phyloP scores from a whole-genome alignment of 2,888 invertebrate species.

The Plebejus melissa region DNA sequence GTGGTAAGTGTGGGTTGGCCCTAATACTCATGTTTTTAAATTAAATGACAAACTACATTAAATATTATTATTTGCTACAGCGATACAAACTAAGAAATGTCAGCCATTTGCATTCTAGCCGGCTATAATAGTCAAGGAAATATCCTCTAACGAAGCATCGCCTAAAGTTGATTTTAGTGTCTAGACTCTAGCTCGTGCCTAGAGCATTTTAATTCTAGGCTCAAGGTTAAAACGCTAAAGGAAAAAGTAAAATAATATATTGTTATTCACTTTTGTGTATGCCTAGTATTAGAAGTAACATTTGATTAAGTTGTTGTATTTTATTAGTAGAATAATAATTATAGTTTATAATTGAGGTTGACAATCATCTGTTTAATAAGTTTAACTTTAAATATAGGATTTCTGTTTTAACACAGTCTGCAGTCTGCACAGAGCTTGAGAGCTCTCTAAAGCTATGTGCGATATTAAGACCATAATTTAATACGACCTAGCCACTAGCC shows the following conservation, averaged over 20 bases:
- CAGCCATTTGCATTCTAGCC: not conserved
- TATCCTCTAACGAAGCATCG: not conserved
- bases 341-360: not conserved
- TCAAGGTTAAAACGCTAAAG: not conserved
- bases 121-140: not conserved
- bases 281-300: not conserved
- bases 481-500: no score
- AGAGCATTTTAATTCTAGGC: not conserved
- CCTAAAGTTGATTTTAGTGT: not conserved
- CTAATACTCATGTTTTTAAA: not conserved
- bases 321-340: not conserved
- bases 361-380: not conserved
- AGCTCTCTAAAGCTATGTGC: no score
- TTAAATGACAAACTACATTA: not conserved
- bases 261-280: no score
- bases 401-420: no score
- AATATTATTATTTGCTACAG: not conserved
- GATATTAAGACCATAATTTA: no score
- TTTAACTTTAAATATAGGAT: not conserved
- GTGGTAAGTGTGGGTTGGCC: no score
- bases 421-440: no score
- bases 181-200: not conserved
- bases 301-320: not conserved
- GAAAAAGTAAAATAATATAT: no score
- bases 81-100: not conserved